These are phyloP conservation scores for Charanyca ferruginea DNA, from an alignment of 2,888 invertebrate species.

Conservation along the genomic window DNA sequence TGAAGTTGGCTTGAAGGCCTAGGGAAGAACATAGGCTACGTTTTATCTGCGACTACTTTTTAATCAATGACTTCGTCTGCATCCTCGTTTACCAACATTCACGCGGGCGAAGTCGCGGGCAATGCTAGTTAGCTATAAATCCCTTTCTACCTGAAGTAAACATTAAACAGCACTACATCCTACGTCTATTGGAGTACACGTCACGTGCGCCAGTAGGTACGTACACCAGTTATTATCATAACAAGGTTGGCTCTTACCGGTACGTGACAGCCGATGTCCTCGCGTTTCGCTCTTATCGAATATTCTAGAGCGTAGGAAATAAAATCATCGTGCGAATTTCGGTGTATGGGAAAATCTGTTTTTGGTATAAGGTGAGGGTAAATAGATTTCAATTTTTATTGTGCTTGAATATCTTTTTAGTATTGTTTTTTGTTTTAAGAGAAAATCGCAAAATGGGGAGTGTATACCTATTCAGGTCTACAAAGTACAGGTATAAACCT, in stretches of 20 bases:
- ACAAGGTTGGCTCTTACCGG: conserved; percentile 60
- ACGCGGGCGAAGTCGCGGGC: too few species aligned
- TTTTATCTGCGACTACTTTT: too few species aligned
- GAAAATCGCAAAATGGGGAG: neutral
- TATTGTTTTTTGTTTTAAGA: neutral
- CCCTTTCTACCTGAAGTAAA: conserved; percentile 20
- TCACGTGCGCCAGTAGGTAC: conserved; percentile 53
- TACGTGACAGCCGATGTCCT: conserved; percentile 56
- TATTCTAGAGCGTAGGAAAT: conserved; percentile 48
- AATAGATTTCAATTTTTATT: conserved; percentile 30
- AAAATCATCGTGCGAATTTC: conserved; percentile 50
- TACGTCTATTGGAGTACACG: conserved; percentile 25
- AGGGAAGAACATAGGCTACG: too few species aligned
- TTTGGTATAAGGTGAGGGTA: conserved; percentile 26
- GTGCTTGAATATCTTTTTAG: neutral
- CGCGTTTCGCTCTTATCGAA: conserved; percentile 55
- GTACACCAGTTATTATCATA: conserved; percentile 63
- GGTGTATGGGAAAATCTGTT: conserved; percentile 20
- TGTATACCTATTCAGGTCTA: neutral
- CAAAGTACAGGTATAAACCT: too few species aligned
- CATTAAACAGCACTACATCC: conserved; percentile 35
- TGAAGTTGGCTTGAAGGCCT: too few species aligned
- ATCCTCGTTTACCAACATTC: too few species aligned
- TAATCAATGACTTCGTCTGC: too few species aligned
- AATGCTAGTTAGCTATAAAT: conserved; percentile 3